Conservation (phyloP, 2,113 vertebrate genomes). For the Craseonycteris thonglongyai region DNA sequence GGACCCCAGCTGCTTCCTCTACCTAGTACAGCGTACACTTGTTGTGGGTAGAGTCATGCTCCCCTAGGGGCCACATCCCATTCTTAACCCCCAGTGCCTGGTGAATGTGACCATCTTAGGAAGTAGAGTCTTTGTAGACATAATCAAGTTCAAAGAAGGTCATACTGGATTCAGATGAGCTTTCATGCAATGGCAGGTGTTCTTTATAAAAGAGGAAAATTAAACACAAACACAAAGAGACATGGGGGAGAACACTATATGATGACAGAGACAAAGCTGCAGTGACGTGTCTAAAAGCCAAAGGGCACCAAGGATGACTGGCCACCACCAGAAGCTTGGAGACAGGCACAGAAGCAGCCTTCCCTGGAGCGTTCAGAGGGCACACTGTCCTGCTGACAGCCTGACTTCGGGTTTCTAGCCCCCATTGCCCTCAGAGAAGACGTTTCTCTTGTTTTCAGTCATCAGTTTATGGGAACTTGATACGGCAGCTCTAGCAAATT, state of each 20-base stretch:
- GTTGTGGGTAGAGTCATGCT: background rate
- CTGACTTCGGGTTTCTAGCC: background rate
- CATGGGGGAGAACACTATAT: rapidly evolving
- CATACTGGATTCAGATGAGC: too few relatives aligned
- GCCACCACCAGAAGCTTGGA: background rate
- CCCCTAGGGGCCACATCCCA: background rate
- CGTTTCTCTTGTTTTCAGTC: background rate
- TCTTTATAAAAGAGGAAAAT: background rate
- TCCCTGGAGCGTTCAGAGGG: background rate
- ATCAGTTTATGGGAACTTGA: background rate
- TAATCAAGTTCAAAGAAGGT: background rate
- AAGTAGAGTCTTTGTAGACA: background rate
- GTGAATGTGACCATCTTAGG: background rate
- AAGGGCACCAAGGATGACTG: background rate
- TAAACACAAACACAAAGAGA: background rate
- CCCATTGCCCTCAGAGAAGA: background rate
- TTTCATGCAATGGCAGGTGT: background rate
- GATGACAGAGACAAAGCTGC: background rate
- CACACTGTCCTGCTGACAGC: too few relatives aligned
- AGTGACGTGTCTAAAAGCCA: background rate
- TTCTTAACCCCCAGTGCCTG: background rate
- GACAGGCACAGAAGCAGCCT: background rate
- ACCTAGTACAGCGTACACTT: background rate
- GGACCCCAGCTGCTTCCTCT: background rate
- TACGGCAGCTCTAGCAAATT: background rate